phyloP scores from a whole-genome alignment of 2,888 invertebrate genomes.

The Amphipyra tragopoginis region DNA sequence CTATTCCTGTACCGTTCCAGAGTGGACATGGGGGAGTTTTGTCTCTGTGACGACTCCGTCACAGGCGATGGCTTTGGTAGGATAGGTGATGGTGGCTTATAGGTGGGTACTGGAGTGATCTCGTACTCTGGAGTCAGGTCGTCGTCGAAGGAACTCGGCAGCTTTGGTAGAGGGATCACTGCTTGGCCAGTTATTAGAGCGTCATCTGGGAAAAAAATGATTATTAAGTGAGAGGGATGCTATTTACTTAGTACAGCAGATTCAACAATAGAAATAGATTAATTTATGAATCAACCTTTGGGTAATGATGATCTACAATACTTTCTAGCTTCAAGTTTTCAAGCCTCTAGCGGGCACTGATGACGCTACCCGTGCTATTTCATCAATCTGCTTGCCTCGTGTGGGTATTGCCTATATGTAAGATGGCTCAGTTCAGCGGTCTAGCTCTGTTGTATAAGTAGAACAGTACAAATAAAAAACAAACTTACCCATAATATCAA shows the following conservation, averaged over 20 bases:
- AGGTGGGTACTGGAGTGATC: slow-evolving; percentile 70
- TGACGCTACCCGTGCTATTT: too few relatives aligned
- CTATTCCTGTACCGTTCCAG: slow-evolving; percentile 85
- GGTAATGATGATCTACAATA: too few relatives aligned
- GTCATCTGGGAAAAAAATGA: slow-evolving; percentile 82
- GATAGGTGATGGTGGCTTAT: slow-evolving; percentile 79
- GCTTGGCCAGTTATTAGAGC: slow-evolving; percentile 91
- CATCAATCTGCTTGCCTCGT: too few relatives aligned
- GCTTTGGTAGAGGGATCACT: slow-evolving; percentile 91
- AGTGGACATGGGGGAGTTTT: slow-evolving; percentile 83
- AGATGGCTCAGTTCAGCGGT: too few relatives aligned
- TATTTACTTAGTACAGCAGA: background rate
- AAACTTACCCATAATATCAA: slow-evolving; percentile 86
- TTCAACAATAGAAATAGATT: too few relatives aligned
- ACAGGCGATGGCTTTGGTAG: slow-evolving; percentile 72
- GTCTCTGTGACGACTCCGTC: slow-evolving; percentile 66
- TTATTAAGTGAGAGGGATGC: background rate
- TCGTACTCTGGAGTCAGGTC: slow-evolving; percentile 80
- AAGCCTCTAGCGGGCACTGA: too few relatives aligned
- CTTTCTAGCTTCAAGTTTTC: too few relatives aligned
- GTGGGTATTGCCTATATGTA: too few relatives aligned
- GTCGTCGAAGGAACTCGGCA: slow-evolving; percentile 88
- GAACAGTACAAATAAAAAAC: too few relatives aligned
- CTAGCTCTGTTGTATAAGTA: too few relatives aligned
- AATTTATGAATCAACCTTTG: too few relatives aligned